A percentile compares a stretch with the other conserved stretches of the same genome.
Conservation (phyloP, 2,797 vertebrate species). For the Myoxocephalus aenaeus region DNA sequence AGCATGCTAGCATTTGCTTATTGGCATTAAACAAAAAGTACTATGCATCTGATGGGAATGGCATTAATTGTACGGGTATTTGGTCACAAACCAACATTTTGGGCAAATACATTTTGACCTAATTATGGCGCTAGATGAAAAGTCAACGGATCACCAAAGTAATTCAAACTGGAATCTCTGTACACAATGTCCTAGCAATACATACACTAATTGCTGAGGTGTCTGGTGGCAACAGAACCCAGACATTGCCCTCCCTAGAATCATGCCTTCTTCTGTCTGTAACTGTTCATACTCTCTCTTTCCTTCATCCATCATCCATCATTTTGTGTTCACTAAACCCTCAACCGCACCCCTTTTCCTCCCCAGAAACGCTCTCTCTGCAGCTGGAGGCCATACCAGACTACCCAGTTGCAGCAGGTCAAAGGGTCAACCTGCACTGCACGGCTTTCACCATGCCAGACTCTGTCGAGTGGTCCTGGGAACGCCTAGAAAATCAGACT, state of each 20-base stretch:
- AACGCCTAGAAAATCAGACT: neutral
- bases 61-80: too few relatives aligned
- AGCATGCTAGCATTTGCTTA: neutral
- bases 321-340: neutral
- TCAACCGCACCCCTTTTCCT: neutral
- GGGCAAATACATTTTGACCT: neutral
- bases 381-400: constrained; percentile 44
- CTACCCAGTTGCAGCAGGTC: constrained; percentile 55
- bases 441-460: rapidly evolving
- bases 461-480: constrained; percentile 43
- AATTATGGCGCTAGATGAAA: neutral
- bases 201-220: neutral
- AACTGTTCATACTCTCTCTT: neutral
- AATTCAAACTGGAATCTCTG: neutral
- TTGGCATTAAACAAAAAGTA: neutral
- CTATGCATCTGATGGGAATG: neutral
- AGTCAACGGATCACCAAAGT: neutral
- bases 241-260: neutral
- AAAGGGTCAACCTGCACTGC: constrained; percentile 60
- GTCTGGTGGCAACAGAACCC: neutral
- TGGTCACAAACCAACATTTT: neutral
- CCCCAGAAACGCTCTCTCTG: constrained; percentile 1
- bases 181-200: neutral
- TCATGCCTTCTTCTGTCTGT: neutral
- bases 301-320: neutral